Base-by-base conservation (phyloP, 2,888 invertebrate genomes). In the Ptychoptera albimana region DNA sequence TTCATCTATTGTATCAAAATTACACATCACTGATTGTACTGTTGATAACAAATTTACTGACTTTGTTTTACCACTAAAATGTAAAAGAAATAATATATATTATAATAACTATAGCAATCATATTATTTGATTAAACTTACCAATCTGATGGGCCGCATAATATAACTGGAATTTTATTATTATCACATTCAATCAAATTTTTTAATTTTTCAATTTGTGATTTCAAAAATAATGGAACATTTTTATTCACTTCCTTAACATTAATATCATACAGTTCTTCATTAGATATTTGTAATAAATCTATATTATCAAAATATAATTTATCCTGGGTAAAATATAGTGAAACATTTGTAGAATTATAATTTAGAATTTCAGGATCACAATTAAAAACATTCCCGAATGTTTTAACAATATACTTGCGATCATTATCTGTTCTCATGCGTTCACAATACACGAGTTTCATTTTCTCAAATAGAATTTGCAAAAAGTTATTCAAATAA, bases 91-190 rank as follows among this genome's bases (percentile, higher is more conserved):
- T 34, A 23, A 8, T 9, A 38, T 9, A 15, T 10, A 23, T 23
- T 23, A 23, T 23, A 23, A 23, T 5, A 23, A 23, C 3, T 38
- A 38, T 31, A 15, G 15, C 9, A 14, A 32, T 15, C 7, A 38
- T 8, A 12, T 14, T 10, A 32, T 38, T 38, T n/a, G 3, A 23
- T 23, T 5, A 23, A 23, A 23, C 23, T 5, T 23, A 23, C 23
- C 60, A 55, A 46, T 66, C 63, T 0, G 59, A 60, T 2, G 63
- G 51, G 1, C 67, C 66, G 44, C 64, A 65, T 4, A 66, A 49
- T 55, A 98, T 82, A 0, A 89, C 70, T 63, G 97, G 79, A 86
- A 96, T 97, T 57, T 87, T 85, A 79, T 89, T 82, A 54, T 85
- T 75, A 7, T 93, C 75, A 61, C 92, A 91, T 53, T 86, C 83